Conservation (phyloP, 1,140 invertebrate genomes). For the Daktulosphaira vitifoliae region DNA sequence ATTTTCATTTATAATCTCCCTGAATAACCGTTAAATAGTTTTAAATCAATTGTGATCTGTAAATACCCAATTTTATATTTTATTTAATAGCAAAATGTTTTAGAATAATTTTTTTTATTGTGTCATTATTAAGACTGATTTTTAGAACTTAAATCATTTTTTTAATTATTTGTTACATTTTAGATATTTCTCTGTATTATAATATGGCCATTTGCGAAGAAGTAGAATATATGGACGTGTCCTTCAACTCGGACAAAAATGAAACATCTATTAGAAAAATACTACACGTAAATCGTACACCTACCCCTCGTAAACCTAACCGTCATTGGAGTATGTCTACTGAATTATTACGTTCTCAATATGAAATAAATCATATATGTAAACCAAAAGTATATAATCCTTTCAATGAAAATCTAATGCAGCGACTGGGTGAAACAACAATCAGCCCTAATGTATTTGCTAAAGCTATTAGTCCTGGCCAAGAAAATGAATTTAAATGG, state of each 20-base stretch:
- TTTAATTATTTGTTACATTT: no score
- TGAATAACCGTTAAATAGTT: constrained; percentile 17
- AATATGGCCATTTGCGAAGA: constrained; percentile 6
- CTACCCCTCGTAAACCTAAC: neutral
- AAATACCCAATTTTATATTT: no score
- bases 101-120: no score
- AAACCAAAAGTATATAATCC: constrained; percentile 17
- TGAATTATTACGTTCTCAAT: constrained; percentile 4
- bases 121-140: no score
- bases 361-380: neutral
- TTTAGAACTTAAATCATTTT: no score
- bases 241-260: neutral
- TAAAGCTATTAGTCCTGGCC: constrained; percentile 27
- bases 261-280: constrained; percentile 4
- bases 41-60: no score
- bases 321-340: constrained; percentile 21
- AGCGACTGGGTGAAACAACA: constrained; percentile 13
- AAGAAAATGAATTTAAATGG: constrained; percentile 31
- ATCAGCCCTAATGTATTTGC: constrained; percentile 27
- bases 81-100: no score
- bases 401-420: constrained; percentile 20
- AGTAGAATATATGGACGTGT: constrained; percentile 21
- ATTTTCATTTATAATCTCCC: neutral
- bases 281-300: neutral
- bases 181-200: no score